Evolutionary conservation across 1,140 invertebrate genomes (phyloP), one percentile per base, ranked within the genome.

Genomic region (Neodiprion fabricii): DNA sequence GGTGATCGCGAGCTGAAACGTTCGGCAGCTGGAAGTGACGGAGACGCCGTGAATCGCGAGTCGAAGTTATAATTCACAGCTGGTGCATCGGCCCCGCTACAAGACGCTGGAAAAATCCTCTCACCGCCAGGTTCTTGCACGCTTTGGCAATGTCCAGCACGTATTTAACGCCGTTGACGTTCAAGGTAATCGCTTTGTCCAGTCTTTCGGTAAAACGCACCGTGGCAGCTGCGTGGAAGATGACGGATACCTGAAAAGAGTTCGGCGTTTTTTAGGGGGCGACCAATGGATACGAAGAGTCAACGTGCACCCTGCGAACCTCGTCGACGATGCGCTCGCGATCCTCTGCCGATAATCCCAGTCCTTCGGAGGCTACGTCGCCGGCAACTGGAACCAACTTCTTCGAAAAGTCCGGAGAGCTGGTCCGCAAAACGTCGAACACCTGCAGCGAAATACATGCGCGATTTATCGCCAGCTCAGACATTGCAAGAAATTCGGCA

Each of bases 191-290:
- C 1, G 93, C 92, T 0, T 89, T 85, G 71, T 90, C 89, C 10
- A 94, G 79, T 14, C 90, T 86, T 78, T 94, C 93, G 78, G 94
- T 91, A 74, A 94, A 94, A 47, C 91, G 85, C 0, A 93, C 91
- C 0, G 92, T 93, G 0, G 92, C 92, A 2, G 92, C 92, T 65
- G 90, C 89, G 80, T 94, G 92, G 83, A 93, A 92, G 0, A 93
- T 90, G n/a, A 92, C 86, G 8, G 90, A 87, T 1, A 90, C 89
- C 86, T 86, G 10, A 77, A 80, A 1, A 61, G n/a, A 17, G 53
- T 40, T 40, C 5, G 28, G 2, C 5, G 28, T 0, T 40, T 40
- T 40, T 40, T 5, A 40, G 2, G 28, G 28, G 28, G 2, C 28
- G 28, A 40, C 28, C 3, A 40, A 2, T 40, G 28, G 28, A 40